Percentiles rank a stretch among this genome's conserved stretches.
phyloP scores from a whole-genome alignment of 2,888 invertebrate species.

The Melieria picta region DNA sequence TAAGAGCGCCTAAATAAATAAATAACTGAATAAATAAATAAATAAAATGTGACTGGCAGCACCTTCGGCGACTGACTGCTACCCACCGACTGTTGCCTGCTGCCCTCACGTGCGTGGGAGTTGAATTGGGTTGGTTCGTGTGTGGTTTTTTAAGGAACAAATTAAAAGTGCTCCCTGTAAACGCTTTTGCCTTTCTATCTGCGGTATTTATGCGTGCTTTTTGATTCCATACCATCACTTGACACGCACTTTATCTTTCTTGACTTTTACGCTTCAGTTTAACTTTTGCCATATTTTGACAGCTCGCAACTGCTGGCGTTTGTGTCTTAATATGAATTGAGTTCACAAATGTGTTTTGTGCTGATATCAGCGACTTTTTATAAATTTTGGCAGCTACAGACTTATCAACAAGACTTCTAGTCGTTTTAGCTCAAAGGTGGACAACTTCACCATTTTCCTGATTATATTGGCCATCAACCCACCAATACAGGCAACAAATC shows the following conservation, averaged over 20 bases:
- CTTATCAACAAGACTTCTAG: too few species aligned
- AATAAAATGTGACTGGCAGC: background rate
- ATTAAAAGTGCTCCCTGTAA: background rate
- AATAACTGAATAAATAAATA: background rate
- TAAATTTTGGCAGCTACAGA: too few species aligned
- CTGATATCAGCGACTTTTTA: too few species aligned
- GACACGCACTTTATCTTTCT: background rate
- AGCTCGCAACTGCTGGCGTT: background rate
- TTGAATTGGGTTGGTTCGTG: background rate
- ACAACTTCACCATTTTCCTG: too few species aligned
- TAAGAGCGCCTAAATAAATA: slow-evolving; percentile 19
- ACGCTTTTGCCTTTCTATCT: background rate
- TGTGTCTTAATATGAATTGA: too few species aligned
- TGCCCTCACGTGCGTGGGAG: background rate
- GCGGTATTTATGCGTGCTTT: background rate
- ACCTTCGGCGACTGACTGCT: too few species aligned
- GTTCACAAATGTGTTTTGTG: too few species aligned
- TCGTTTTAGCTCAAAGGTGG: too few species aligned
- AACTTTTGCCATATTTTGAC: background rate
- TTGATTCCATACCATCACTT: background rate
- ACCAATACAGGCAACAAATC: too few species aligned
- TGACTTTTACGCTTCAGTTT: background rate
- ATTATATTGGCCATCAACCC: too few species aligned
- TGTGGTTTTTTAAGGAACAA: background rate
- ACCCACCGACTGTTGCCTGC: too few species aligned